Percentiles rank a stretch among this genome's conserved stretches.
These are phyloP conservation scores for Empis stercorea DNA, from an alignment of 2,888 invertebrate species.

Conservation along the genomic window DNA sequence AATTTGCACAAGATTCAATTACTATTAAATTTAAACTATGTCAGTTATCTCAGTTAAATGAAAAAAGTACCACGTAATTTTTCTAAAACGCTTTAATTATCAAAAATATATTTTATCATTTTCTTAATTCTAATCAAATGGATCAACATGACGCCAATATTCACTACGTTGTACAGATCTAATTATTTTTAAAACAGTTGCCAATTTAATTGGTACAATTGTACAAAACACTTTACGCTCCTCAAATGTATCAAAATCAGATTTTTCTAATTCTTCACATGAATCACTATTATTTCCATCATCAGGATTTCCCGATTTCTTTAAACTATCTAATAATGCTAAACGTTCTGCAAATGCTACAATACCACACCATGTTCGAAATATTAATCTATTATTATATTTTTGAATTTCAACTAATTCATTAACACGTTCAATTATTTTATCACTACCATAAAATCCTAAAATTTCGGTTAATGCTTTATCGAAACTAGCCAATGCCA, in stretches of 20 bases:
- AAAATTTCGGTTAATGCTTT: constrained; percentile 36
- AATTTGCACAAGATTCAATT: too few relatives aligned
- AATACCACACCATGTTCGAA: constrained; percentile 66
- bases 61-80: too few relatives aligned
- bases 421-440: constrained; percentile 25
- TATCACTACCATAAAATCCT: constrained; percentile 32
- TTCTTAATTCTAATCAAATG: too few relatives aligned
- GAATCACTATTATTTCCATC: constrained; percentile 46
- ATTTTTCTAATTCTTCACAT: constrained; percentile 57
- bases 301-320: constrained; percentile 40
- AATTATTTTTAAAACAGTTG: not conserved
- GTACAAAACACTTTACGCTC: constrained; percentile 28
- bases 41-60: too few relatives aligned
- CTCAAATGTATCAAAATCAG: constrained; percentile 53
- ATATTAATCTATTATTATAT: constrained; percentile 39
- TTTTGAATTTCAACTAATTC: constrained; percentile 20
- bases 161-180: not conserved
- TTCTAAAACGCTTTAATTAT: too few relatives aligned
- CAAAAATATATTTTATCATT: too few relatives aligned
- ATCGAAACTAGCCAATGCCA: constrained; percentile 21
- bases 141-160: not conserved
- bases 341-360: constrained; percentile 62
- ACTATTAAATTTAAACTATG: too few relatives aligned
- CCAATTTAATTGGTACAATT: not conserved
- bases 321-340: constrained; percentile 27